These are phyloP conservation scores for Agrotis puta DNA, from an alignment of 2,888 invertebrate species.

Conservation along the genomic window DNA sequence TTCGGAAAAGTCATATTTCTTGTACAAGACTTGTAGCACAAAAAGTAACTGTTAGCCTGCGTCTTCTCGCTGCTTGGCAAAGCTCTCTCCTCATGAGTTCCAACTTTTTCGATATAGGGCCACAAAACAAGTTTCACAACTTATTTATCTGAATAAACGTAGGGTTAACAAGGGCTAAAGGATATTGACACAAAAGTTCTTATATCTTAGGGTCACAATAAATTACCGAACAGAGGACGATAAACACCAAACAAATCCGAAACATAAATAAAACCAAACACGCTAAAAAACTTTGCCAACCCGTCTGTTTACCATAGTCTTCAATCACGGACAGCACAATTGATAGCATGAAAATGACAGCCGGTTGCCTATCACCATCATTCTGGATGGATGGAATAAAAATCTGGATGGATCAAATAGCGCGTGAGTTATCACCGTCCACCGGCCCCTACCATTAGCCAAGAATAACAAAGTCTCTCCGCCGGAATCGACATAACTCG, in stretches of 20 bases:
- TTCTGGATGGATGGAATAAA: no score
- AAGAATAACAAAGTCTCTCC: constrained; percentile 61
- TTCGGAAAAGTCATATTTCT: no score
- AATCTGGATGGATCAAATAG: constrained; percentile 40
- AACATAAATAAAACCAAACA: constrained; percentile 1
- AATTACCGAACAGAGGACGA: not conserved
- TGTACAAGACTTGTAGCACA: not conserved
- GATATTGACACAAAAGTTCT: not conserved
- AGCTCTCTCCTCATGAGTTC: no score
- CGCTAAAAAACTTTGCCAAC: not conserved
- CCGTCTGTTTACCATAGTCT: not conserved
- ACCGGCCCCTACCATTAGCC: constrained; percentile 35
- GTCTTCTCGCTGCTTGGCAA: no score
- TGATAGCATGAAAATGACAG: constrained; percentile 16
- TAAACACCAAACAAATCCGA: not conserved
- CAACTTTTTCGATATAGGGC: no score
- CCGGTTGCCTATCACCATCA: constrained; percentile 14
- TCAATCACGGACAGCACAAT: constrained; percentile 13
- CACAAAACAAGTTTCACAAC: not conserved
- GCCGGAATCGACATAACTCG: constrained; percentile 42
- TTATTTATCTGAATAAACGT: not conserved
- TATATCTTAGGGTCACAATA: not conserved
- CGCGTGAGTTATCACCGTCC: constrained; percentile 48
- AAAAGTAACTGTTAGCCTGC: no score
- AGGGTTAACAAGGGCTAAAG: not conserved